These are phyloP conservation scores for Lathamus discolor DNA, from an alignment of 2,113 vertebrate genomes.

Conservation along the genomic window DNA sequence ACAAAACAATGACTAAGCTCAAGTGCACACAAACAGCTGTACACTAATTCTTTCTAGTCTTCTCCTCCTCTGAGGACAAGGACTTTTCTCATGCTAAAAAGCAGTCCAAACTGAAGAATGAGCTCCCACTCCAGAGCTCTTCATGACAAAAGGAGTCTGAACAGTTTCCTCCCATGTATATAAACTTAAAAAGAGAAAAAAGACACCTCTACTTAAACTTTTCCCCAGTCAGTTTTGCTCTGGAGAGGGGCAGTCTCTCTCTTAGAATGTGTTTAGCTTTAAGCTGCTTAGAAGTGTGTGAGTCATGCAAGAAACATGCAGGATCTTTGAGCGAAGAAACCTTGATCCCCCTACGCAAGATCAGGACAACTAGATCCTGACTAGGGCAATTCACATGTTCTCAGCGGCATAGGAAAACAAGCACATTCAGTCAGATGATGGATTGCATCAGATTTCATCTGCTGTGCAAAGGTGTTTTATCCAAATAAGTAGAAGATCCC, in stretches of 20 bases:
- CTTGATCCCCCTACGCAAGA: conserved; percentile 13
- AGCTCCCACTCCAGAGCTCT: not conserved
- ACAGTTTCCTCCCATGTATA: not conserved
- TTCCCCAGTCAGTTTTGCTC: not conserved
- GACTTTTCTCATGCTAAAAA: not conserved
- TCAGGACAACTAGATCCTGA: not conserved
- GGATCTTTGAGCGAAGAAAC: conserved; percentile 37
- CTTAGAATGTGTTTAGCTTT: not conserved
- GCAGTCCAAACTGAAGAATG: not conserved
- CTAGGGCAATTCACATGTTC: conserved; percentile 28
- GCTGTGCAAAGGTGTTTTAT: conserved; percentile 40
- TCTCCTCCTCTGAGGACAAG: not conserved
- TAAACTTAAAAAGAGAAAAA: not conserved
- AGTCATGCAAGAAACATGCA: conserved; percentile 58
- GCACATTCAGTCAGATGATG: conserved; percentile 37
- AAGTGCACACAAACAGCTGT: not conserved
- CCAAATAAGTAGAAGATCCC: not conserved
- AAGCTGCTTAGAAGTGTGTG: not conserved
- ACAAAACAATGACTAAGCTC: not conserved
- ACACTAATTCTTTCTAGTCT: not conserved
- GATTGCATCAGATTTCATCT: conserved; percentile 57
- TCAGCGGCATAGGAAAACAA: conserved; percentile 23
- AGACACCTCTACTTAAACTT: not conserved
- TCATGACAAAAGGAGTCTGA: not conserved
- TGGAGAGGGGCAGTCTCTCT: not conserved